Evolutionary conservation across 1,140 invertebrate species (phyloP).

Genomic region (Antheraea mylitta): DNA sequence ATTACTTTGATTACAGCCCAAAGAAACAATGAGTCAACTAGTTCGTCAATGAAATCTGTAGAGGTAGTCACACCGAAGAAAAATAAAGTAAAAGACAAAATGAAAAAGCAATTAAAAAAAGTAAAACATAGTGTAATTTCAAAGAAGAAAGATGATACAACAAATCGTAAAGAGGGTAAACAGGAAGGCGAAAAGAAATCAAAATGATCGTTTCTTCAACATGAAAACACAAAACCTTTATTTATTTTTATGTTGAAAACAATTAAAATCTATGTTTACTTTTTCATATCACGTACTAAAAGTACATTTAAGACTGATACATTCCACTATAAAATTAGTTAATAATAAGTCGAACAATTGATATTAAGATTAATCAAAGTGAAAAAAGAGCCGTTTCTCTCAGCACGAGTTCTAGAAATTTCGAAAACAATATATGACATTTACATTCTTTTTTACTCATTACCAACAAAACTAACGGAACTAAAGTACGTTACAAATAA

Average conservation of each 20-base stretch:
- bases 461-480: too few species aligned
- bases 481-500: too few species aligned
- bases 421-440: neutral
- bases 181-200: constrained; percentile 60
- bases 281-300: constrained; percentile 30
- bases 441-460: too few species aligned
- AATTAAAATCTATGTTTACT: constrained; percentile 15
- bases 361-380: constrained; percentile 2
- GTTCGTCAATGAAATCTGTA: constrained; percentile 63
- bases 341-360: constrained; percentile 9
- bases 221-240: constrained; percentile 1
- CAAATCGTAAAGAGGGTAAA: constrained; percentile 48
- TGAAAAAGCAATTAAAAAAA: constrained; percentile 72
- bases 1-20: constrained; percentile 51
- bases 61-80: constrained; percentile 63
- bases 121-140: constrained; percentile 64
- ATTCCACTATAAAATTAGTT: constrained; percentile 51
- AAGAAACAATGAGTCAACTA: constrained; percentile 69
- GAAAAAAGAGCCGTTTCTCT: neutral
- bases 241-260: constrained; percentile 18
- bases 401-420: neutral
- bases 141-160: constrained; percentile 63
- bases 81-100: constrained; percentile 71
- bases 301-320: constrained; percentile 68
- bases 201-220: constrained; percentile 36